Base-by-base conservation (phyloP, 2,113 vertebrate species). In the Hucho hucho region DNA sequence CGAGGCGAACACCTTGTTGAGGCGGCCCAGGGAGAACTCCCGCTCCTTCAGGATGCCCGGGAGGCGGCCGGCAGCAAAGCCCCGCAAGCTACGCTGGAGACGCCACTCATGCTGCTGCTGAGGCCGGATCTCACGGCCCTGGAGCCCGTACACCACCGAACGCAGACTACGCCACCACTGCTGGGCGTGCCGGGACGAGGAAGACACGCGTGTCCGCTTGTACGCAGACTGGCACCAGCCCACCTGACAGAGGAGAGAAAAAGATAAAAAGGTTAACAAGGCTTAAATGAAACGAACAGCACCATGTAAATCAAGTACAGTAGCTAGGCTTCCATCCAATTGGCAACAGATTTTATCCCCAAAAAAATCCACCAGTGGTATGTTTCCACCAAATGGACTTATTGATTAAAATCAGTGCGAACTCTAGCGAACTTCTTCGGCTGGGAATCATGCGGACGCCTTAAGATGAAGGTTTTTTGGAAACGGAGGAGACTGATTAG, bases 1-100 rank as follows among this genome's bases (percentile, higher is more conserved):
- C 43, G 98, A 99, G 0, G 98, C 98, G 81, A 99, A 99, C 75
- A 99, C 98, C 91, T 99, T 99, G 86, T 99, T 99, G 56, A 99
- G 96, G 16, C 95, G 93, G 69, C 97, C 97, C 0, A 99, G 94
- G 20, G 96, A 94, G 86, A 98, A 98, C 83, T 99, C 96, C 82
- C 93, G 93, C 85, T 99, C 98, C 66, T 93, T 94, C 43, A 99
- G 93, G 74, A 99, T 95, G 76, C 93, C 90, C 1, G 98, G 98
- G 70, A 99, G 94, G 49, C 95, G 93, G 65, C 96, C 95, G 5
- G 98, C 97, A 1, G 97, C 96, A 1, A 96, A 96, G 46, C 95
- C 95, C 0, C 95, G 94, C 74, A 99, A 86, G 82, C 96, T 83
- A 28, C 88, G 90, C 75, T 94, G 93, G 75, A 97, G 95, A 80